Evolutionary conservation across 2,113 vertebrate species (phyloP).

Genomic region (Echinops telfairi): DNA sequence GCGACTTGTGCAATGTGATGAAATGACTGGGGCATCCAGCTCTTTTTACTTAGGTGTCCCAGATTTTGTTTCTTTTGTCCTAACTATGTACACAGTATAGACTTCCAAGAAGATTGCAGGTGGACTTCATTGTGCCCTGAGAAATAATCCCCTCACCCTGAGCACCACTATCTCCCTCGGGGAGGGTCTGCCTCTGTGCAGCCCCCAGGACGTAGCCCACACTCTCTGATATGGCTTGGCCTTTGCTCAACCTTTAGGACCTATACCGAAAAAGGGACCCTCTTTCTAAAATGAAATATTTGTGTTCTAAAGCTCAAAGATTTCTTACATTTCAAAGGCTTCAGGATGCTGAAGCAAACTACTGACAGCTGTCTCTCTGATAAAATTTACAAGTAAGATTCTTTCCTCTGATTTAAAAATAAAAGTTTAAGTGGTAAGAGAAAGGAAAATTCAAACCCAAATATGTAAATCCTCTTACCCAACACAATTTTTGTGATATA

Average conservation of each 20-base stretch:
- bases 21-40: background rate
- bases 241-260: background rate
- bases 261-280: background rate
- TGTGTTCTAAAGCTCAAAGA: conserved; percentile 1
- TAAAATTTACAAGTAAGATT: background rate
- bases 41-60: conserved; percentile 22
- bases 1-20: conserved; percentile 1
- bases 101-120: background rate
- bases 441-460: conserved; percentile 34
- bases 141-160: background rate
- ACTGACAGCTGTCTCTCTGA: background rate
- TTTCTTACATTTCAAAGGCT: background rate
- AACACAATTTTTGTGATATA: background rate
- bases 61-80: background rate
- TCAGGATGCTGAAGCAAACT: background rate
- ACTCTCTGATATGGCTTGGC: background rate
- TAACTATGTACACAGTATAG: background rate
- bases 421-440: conserved; percentile 3
- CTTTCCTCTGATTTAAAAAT: background rate
- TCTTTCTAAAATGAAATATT: background rate
- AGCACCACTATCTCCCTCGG: background rate
- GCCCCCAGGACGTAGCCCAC: background rate
- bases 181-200: background rate
- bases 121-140: background rate
- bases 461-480: conserved; percentile 20